Conservation (phyloP, 2,888 invertebrate genomes). For the Uloborus plumipes region DNA sequence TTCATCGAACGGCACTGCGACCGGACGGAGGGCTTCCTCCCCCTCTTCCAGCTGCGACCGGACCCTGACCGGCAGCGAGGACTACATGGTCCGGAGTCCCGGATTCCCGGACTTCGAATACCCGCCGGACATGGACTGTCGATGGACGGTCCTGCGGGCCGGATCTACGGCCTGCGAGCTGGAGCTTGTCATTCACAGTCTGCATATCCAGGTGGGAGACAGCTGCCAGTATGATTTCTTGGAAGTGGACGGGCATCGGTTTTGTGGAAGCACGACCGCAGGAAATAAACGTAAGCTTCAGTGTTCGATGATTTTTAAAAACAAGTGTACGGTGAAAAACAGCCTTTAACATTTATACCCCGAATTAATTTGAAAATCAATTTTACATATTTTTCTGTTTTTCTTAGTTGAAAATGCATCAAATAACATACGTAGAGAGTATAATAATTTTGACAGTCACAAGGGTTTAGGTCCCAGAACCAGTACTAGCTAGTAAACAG, state of each 20-base stretch:
- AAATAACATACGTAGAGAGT: no score
- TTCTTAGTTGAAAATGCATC: no score
- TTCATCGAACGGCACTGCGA: conserved; percentile 2
- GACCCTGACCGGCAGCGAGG: conserved; percentile 44
- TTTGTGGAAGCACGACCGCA: conserved; percentile 65
- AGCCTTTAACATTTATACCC: no score
- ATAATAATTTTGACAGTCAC: no score
- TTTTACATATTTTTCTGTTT: no score
- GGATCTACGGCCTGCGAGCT: conserved; percentile 59
- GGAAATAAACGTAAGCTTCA: conserved; percentile 64
- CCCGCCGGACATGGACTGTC: conserved; percentile 63
- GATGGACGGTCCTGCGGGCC: conserved; percentile 60
- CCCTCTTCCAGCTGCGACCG: conserved; percentile 54
- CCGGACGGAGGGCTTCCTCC: conserved; percentile 12
- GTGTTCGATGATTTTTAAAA: no score
- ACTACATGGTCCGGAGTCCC: conserved; percentile 58
- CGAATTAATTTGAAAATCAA: no score
- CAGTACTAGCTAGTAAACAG: no score
- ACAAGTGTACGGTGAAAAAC: no score
- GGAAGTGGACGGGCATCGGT: conserved; percentile 64
- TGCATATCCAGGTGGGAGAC: conserved; percentile 65
- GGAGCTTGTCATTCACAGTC: conserved; percentile 64
- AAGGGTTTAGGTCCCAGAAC: no score
- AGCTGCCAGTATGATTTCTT: conserved; percentile 65
- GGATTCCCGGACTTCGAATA: conserved; percentile 61